Evolutionary conservation across 2,888 invertebrate genomes (phyloP), one percentile per base, ranked within the genome.

Genomic region (Halictus quadricinctus): DNA sequence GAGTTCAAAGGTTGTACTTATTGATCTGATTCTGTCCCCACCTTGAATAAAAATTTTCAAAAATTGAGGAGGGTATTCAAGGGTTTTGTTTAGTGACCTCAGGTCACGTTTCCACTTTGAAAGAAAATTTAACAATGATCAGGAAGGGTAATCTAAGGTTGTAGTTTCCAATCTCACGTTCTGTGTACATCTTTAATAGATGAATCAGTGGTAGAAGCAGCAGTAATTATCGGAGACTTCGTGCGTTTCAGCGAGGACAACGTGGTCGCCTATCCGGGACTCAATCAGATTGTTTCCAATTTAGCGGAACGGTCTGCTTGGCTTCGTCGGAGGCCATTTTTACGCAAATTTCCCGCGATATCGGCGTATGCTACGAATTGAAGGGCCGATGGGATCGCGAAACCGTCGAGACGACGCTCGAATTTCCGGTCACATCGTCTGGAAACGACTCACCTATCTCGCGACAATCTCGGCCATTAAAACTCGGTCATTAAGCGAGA

Each of bases 401-500:
- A 13, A 54, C 50, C 54, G 25, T 29, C 70, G 13, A 72, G 76
- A 76, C 50, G 58, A 70, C 36, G 76, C 66, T 81, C 76, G 79
- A 86, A 76, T 88, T 88, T 88, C 79, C 88, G 77, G 89, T 89
- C 87, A 79, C 84, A 87, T 89, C 79, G 74, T 64, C 54, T 41
- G n/a, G 21, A 69, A 80, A 89, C 86, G 82, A 86, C 80, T 69
- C 60, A 72, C 72, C 83, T 79, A 84, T 81, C 83, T 74, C 76
- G 72, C 72, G 60, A 46, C 79, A 77, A 80, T 86, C 87, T 88
- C 79, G 78, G 70, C 82, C 86, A 78, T 90, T 90, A 89, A 90
- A 88, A 89, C 88, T 82, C 79, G 80, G 84, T 85, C 87, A 89
- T 90, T 89, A 90, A 90, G 72, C 77, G 77, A 78, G 80, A 36